Evolutionary conservation across 2,888 invertebrate genomes (phyloP).

Genomic region (Philopedon plagiatum): DNA sequence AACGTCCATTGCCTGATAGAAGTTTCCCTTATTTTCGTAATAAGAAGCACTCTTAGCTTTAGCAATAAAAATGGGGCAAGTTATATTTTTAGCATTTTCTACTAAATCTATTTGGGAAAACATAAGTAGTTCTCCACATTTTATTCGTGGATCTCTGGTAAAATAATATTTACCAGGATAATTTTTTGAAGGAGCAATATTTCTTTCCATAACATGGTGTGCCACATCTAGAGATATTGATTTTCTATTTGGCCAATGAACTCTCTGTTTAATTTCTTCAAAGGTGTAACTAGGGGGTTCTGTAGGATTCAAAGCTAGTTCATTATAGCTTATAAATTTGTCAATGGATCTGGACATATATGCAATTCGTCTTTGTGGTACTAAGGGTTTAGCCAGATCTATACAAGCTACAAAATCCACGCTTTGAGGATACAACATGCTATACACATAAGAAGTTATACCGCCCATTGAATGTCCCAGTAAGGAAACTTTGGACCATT

Average conservation of each 20-base stretch:
- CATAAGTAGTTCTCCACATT: slow-evolving; percentile 11
- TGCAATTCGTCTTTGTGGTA: slow-evolving; percentile 57
- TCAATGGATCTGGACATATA: slow-evolving; percentile 68
- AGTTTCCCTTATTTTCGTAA: slow-evolving; percentile 72
- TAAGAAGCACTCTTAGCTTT: slow-evolving; percentile 70
- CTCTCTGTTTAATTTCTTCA: slow-evolving; percentile 74
- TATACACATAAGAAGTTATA: slow-evolving; percentile 74
- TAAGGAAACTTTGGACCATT: slow-evolving; percentile 79
- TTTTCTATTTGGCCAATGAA: slow-evolving; percentile 72
- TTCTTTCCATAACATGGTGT: slow-evolving; percentile 72
- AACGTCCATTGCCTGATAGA: slow-evolving; percentile 72
- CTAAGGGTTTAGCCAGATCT: slow-evolving; percentile 69
- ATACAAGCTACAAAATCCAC: slow-evolving; percentile 73
- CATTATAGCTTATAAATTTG: slow-evolving; percentile 67
- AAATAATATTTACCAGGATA: slow-evolving; percentile 68
- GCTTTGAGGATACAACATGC: slow-evolving; percentile 75
- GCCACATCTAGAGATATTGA: slow-evolving; percentile 73
- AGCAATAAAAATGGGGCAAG: slow-evolving; percentile 76
- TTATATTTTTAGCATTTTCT: slow-evolving; percentile 72
- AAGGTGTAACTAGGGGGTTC: slow-evolving; percentile 76
- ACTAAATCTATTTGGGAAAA: slow-evolving; percentile 72
- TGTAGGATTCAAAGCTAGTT: slow-evolving; percentile 61
- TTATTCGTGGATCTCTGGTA: slow-evolving; percentile 42
- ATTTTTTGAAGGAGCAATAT: slow-evolving; percentile 71
- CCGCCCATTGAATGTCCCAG: slow-evolving; percentile 81